phyloP scores from a whole-genome alignment of 2,113 vertebrate genomes.

The Grallaria varia region DNA sequence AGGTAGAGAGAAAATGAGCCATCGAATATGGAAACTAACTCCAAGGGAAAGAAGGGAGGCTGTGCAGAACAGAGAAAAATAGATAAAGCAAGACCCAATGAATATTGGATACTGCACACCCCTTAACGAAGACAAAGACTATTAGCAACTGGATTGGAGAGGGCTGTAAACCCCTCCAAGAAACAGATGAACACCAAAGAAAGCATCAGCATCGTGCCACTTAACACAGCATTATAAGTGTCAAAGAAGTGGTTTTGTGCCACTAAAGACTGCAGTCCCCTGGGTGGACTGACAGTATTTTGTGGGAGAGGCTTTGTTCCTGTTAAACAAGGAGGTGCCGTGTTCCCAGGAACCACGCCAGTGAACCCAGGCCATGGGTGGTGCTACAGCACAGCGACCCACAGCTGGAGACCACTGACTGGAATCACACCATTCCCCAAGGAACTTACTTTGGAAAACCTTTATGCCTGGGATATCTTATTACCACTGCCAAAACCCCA shows the following conservation, averaged over 20 bases:
- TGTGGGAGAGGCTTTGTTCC: neutral
- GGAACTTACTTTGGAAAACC: neutral
- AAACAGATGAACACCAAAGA: neutral
- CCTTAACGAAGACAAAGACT: neutral
- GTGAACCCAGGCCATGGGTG: neutral
- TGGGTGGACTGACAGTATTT: neutral
- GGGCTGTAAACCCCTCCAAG: neutral
- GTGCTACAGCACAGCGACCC: rapidly evolving
- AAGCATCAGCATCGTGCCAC: neutral
- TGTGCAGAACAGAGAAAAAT: neutral
- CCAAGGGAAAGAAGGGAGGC: neutral
- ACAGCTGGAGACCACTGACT: neutral
- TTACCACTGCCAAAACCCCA: neutral
- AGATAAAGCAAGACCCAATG: neutral
- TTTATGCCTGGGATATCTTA: neutral
- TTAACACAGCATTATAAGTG: neutral
- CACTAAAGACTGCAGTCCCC: neutral
- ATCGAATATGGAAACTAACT: neutral
- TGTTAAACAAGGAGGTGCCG: neutral
- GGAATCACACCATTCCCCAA: neutral
- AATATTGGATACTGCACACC: neutral
- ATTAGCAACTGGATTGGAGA: neutral
- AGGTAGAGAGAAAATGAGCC: neutral
- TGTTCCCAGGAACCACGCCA: neutral
- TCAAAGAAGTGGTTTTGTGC: neutral